These are phyloP conservation scores for Melipona quadrifasciata DNA, from an alignment of 1,140 invertebrate species.

Conservation along the genomic window DNA sequence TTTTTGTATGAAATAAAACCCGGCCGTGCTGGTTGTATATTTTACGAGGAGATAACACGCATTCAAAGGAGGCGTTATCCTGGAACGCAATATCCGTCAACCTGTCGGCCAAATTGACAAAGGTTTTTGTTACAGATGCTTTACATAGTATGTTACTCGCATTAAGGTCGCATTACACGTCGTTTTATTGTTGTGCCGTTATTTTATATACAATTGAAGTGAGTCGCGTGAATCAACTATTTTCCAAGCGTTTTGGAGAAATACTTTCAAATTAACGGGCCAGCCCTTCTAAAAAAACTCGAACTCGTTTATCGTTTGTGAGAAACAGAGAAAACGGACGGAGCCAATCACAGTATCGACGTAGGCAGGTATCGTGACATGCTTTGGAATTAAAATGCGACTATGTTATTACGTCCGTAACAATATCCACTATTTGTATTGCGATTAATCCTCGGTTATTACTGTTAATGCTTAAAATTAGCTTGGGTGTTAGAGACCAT, in stretches of 20 bases:
- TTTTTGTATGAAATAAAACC: background rate
- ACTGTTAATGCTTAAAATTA: constrained; percentile 1
- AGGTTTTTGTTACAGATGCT: constrained; percentile 12
- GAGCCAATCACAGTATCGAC: background rate
- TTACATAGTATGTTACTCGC: background rate
- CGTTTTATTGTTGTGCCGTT: background rate
- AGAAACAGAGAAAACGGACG: background rate
- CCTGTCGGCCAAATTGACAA: constrained; percentile 5
- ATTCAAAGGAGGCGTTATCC: no score
- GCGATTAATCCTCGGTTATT: constrained; percentile 9
- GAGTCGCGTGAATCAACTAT: background rate
- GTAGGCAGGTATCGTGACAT: background rate
- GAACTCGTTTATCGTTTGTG: background rate
- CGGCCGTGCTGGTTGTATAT: background rate
- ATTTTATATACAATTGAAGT: background rate
- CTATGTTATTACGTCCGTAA: no score
- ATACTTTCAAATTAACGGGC: background rate
- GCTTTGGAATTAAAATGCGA: background rate
- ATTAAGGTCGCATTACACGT: background rate
- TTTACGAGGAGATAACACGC: background rate
- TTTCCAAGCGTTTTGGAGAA: background rate
- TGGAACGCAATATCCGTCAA: constrained; percentile 11
- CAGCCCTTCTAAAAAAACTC: no score
- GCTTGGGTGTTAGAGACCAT: background rate
- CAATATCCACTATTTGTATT: background rate